Percentiles rank a stretch among this genome's conserved stretches.
phyloP scores from a whole-genome alignment of 2,113 vertebrate species.

The Cololabis saira region DNA sequence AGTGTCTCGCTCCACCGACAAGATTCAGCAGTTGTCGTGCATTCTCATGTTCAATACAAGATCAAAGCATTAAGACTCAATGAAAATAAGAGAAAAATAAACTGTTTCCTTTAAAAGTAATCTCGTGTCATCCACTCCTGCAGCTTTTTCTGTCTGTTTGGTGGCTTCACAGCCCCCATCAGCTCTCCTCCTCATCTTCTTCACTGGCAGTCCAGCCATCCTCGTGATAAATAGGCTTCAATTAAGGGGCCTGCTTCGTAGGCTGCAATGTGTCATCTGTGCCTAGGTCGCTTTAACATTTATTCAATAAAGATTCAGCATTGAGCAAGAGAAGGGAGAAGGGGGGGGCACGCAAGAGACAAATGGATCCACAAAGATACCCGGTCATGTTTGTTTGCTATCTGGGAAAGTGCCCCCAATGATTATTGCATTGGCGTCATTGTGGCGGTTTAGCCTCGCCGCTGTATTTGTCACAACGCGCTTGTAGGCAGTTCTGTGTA shows the following conservation, averaged over 20 bases:
- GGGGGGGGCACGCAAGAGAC: constrained; percentile 29
- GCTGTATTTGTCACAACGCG: constrained; percentile 65
- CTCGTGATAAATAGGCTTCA: constrained; percentile 73
- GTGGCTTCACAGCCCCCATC: constrained; percentile 8
- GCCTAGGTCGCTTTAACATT: constrained; percentile 63
- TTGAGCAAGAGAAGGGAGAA: constrained; percentile 47
- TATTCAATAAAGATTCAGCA: constrained; percentile 74
- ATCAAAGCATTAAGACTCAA: too few species aligned
- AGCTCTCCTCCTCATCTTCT: constrained; percentile 17
- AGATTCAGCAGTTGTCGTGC: too few species aligned
- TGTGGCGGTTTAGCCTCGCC: constrained; percentile 26
- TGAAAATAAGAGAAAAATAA: too few species aligned
- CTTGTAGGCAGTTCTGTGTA: constrained; percentile 61
- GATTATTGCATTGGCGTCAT: constrained; percentile 59
- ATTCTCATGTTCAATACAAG: too few species aligned
- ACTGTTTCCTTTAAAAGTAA: too few species aligned
- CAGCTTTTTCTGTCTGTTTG: constrained; percentile 6
- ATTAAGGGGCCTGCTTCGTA: constrained; percentile 68
- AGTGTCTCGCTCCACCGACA: too few species aligned
- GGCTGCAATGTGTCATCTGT: constrained; percentile 76
- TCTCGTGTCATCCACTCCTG: background rate
- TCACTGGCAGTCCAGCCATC: constrained; percentile 41
- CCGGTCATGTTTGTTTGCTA: constrained; percentile 66
- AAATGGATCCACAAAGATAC: constrained; percentile 65
- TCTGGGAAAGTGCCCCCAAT: constrained; percentile 48